Evolutionary conservation across 1,140 invertebrate species (phyloP), one percentile per base, ranked within the genome.

Genomic region (Nautilus pompilius): DNA sequence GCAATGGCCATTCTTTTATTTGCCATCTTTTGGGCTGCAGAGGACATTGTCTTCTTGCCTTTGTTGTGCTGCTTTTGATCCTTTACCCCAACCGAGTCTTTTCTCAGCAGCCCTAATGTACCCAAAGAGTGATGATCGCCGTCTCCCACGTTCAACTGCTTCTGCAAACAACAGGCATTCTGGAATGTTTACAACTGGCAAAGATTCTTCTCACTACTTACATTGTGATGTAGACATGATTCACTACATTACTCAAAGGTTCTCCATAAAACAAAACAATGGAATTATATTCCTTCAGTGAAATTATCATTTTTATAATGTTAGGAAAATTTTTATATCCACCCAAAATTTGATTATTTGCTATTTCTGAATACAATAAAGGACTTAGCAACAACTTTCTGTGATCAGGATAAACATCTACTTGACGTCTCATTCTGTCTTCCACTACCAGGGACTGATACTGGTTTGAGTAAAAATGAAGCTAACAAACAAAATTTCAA

Each of bases 101-200:
- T 73, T 68, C 67, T 71, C 65, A 69, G 63, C 13, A 71, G 69
- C 60, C 69, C 69, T 60, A 74, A 77, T 69, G 73, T 72, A 65
- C 66, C 70, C 61, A 60, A 73, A 63, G 65, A 75, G 59, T 62
- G 73, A 71, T 63, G 63, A 57, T 70, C 71, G 32, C 67, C 71
- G 45, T 49, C 53, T 58, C 13, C 60, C 58, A 61, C 55, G 56
- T 8, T 41, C 57, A 17, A 65, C 51, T 46, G 51, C 36, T 2
- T 58, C 54, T 5, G 45, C 33, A 24, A 53, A 49, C 20, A 3
- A 46, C 30, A 34, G 15, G 48, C 30, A 24, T 29, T 33, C 5
- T 30, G 36, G 22, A 28, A 15, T 17, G 5, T 58, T 5, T 5
- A 17, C 49, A 10, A 2, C 59, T 45, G n/a, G 45, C 48, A 49